phyloP scores from a whole-genome alignment of 2,113 vertebrate species.

The Acrocephalus kingi region DNA sequence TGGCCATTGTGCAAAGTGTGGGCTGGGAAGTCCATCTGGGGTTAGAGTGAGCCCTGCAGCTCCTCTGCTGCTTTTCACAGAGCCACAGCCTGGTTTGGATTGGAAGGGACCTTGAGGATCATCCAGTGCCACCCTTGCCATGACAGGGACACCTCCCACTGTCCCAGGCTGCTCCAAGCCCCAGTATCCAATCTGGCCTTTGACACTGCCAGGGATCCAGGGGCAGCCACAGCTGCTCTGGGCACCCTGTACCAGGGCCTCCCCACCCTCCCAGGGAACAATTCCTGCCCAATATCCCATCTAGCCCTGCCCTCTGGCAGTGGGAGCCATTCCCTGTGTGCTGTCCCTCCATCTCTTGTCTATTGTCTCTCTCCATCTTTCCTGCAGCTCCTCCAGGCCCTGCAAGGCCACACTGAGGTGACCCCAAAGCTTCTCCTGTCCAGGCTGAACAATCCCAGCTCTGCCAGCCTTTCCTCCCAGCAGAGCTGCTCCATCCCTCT shows the following conservation, averaged over 20 bases:
- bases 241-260: background rate
- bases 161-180: background rate
- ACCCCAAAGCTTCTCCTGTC: background rate
- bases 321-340: background rate
- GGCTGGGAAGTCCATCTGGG: background rate
- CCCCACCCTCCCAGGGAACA: background rate
- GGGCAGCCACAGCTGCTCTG: background rate
- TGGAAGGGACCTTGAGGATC: rapidly evolving
- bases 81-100: background rate
- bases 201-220: background rate
- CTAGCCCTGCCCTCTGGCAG: background rate
- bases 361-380: background rate
- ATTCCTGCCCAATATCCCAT: background rate
- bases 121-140: rapidly evolving
- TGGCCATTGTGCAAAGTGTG: background rate
- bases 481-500: background rate
- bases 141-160: background rate
- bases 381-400: background rate
- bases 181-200: background rate
- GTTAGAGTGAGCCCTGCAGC: background rate
- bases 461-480: background rate
- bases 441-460: background rate
- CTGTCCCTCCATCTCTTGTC: background rate
- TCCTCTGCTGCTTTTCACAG: background rate
- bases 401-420: background rate